These are phyloP conservation scores for Montipora cactus DNA, from an alignment of 64 coral and sea anemone genomes.

Conservation along the genomic window DNA sequence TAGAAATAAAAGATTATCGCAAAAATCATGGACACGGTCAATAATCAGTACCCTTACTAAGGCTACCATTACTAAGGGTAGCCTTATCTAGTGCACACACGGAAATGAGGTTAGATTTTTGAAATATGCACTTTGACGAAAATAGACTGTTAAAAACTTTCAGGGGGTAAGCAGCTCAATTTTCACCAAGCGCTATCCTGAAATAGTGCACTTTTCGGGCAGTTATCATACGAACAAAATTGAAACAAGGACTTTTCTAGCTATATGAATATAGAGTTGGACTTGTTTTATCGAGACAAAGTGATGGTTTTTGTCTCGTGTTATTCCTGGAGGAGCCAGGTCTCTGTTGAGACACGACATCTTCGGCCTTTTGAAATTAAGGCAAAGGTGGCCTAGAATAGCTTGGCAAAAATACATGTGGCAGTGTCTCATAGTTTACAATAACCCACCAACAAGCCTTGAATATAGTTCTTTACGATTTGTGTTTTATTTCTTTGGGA, in stretches of 20 bases:
- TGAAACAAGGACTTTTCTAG: conserved; percentile 15
- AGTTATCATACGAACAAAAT: conserved; percentile 35
- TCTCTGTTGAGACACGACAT: conserved; percentile 13
- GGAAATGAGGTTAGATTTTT: neutral
- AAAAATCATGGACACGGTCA: no score
- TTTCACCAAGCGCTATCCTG: neutral
- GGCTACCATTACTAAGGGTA: neutral
- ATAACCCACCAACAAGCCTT: neutral
- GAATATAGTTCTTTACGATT: conserved; percentile 3
- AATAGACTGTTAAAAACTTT: conserved; percentile 11
- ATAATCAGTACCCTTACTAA: no score
- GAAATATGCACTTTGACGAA: neutral
- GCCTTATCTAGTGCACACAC: neutral
- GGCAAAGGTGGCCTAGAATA: conserved; percentile 35
- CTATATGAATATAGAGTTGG: conserved; percentile 24
- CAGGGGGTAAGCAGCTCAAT: neutral
- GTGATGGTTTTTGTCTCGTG: conserved; percentile 13
- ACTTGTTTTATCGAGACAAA: conserved; percentile 8
- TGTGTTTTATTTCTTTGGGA: conserved; percentile 11
- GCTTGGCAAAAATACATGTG: conserved; percentile 17
- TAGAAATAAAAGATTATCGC: no score
- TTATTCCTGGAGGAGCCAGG: neutral
- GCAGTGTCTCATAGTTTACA: neutral
- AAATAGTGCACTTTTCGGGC: conserved; percentile 57
- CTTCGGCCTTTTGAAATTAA: conserved; percentile 26